Evolutionary conservation across 2,113 vertebrate species (phyloP).

Genomic region (Campylomormyrus tamandua): DNA sequence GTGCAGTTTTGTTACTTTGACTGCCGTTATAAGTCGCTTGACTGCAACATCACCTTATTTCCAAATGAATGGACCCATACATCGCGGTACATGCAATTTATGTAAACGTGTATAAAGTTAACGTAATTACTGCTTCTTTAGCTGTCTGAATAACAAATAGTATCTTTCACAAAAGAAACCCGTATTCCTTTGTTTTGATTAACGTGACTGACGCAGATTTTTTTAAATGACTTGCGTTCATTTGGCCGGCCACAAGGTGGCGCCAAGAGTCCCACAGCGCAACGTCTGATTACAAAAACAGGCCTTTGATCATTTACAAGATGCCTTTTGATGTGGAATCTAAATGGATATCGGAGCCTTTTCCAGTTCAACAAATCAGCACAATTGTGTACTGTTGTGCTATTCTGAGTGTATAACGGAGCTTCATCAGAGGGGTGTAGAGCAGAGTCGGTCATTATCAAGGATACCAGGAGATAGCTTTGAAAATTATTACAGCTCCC

Average conservation of each 20-base stretch:
- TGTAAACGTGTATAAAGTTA: background rate
- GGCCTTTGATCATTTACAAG: background rate
- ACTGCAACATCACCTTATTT: background rate
- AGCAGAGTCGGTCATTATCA: background rate
- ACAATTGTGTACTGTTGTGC: background rate
- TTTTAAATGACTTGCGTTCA: too few relatives aligned
- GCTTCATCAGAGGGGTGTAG: background rate
- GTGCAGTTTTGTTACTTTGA: background rate
- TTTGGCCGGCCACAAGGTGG: constrained; percentile 6
- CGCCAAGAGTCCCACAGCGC: background rate
- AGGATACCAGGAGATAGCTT: background rate
- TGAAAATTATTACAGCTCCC: background rate
- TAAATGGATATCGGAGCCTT: background rate
- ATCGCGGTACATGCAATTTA: background rate
- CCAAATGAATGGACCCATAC: background rate
- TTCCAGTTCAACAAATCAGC: background rate
- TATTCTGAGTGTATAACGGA: background rate
- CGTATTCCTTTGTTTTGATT: constrained; percentile 8
- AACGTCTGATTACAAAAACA: background rate
- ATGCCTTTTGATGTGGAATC: background rate
- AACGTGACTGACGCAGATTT: background rate
- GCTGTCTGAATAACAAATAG: background rate
- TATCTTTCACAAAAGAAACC: background rate
- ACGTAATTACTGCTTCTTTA: background rate
- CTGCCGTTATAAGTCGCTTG: background rate